Evolutionary conservation across 2,888 invertebrate genomes (phyloP).

Genomic region (Automeris io): DNA sequence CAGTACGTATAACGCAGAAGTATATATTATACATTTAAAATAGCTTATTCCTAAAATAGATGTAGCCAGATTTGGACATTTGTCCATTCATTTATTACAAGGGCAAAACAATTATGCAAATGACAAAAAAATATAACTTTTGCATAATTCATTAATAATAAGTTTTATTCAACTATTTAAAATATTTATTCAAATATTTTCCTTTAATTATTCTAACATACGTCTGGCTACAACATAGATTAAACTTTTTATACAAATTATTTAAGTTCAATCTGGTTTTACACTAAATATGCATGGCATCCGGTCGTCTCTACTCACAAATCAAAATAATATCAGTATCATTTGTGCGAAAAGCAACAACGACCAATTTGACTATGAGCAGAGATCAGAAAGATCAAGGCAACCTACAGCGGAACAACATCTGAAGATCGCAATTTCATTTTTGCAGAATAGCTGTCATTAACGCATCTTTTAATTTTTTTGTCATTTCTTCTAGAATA

Average conservation of each 20-base stretch:
- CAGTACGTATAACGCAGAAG: not conserved
- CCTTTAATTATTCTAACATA: conserved; percentile 9
- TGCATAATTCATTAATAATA: not conserved
- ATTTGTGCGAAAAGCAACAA: not conserved
- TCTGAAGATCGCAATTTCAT: conserved; percentile 29
- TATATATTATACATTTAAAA: not conserved
- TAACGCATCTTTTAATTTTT: conserved; percentile 79
- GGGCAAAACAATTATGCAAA: conserved; percentile 14
- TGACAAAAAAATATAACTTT: conserved; percentile 15
- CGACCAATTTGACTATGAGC: not conserved
- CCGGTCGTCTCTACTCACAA: conserved; percentile 4
- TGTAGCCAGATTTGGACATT: not conserved
- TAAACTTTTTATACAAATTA: not conserved
- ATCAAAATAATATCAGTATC: not conserved
- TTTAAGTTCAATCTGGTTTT: not conserved
- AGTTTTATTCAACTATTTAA: conserved; percentile 1
- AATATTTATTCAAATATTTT: conserved; percentile 10
- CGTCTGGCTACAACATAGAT: not conserved
- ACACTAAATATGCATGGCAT: conserved; percentile 18
- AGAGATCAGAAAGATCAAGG: conserved; percentile 28
- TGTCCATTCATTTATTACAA: not conserved
- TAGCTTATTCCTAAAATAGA: conserved; percentile 3
- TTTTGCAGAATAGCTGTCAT: conserved; percentile 80
- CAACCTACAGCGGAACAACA: conserved; percentile 19
- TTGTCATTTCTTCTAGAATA: conserved; percentile 82